Percentiles rank a stretch among this genome's conserved stretches.
phyloP scores from a whole-genome alignment of 2,888 invertebrate genomes.

The Phyllotreta cruciferae region DNA sequence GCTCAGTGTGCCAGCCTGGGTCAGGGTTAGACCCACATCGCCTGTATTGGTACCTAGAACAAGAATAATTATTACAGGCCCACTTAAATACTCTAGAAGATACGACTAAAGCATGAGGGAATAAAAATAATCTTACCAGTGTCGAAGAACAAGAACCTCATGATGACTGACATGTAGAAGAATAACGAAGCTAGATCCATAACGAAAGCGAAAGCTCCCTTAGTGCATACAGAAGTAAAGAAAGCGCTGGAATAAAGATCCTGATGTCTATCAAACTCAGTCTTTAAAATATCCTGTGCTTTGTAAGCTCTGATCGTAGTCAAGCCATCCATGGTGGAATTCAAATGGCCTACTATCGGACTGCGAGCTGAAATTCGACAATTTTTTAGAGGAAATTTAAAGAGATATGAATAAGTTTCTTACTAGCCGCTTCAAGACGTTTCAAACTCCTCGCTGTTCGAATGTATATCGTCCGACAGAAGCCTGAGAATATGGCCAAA shows the following conservation, averaged over 20 bases:
- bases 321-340: constrained; percentile 56
- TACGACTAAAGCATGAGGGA: too few relatives aligned
- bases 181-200: constrained; percentile 50
- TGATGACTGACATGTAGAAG: constrained; percentile 44
- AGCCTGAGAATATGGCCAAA: constrained; percentile 40
- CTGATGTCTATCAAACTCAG: constrained; percentile 56
- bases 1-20: constrained; percentile 78
- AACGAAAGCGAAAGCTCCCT: constrained; percentile 53
- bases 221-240: constrained; percentile 41
- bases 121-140: constrained; percentile 45
- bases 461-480: constrained; percentile 45
- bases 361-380: constrained; percentile 52
- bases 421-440: constrained; percentile 51
- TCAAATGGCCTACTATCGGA: constrained; percentile 56
- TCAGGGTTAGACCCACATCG: constrained; percentile 69
- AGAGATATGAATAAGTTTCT: constrained; percentile 30
- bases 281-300: constrained; percentile 50
- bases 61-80: too few relatives aligned
- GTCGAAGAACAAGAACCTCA: constrained; percentile 43
- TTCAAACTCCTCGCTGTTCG: constrained; percentile 50
- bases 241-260: constrained; percentile 46
- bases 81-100: too few relatives aligned
- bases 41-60: constrained; percentile 30
- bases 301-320: constrained; percentile 55
- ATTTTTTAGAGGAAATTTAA: neutral